Conservation (phyloP, 1,140 invertebrate genomes). For the Euwallacea similis region DNA sequence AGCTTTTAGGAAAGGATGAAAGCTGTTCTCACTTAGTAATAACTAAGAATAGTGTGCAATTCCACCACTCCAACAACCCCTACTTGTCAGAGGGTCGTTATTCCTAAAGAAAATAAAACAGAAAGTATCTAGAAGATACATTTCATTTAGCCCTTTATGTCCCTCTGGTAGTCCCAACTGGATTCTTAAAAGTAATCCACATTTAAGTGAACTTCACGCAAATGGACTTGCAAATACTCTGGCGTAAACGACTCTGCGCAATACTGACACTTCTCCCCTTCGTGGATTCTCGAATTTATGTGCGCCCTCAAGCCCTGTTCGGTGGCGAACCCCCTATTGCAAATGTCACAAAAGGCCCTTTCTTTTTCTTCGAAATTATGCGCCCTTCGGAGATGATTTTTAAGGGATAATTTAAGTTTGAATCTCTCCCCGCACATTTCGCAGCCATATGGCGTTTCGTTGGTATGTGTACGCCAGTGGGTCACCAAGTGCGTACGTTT, state of each 20-base stretch:
- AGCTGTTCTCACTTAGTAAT: too few species aligned
- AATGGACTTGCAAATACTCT: slow-evolving; percentile 28
- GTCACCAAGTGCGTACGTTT: slow-evolving; percentile 60
- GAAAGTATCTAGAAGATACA: neutral
- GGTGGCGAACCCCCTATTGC: slow-evolving; percentile 25
- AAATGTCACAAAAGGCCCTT: slow-evolving; percentile 28
- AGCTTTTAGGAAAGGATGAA: too few species aligned
- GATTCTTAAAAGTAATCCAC: slow-evolving; percentile 17
- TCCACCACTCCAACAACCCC: too few species aligned
- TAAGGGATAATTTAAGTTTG: slow-evolving; percentile 42
- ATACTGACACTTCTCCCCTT: slow-evolving; percentile 30
- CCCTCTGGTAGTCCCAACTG: neutral
- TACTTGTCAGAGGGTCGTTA: too few species aligned
- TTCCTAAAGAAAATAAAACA: too few species aligned
- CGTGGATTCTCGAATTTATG: slow-evolving; percentile 29
- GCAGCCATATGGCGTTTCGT: slow-evolving; percentile 59
- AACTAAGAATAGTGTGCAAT: too few species aligned
- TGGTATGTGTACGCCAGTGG: slow-evolving; percentile 60
- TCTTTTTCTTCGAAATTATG: slow-evolving; percentile 30
- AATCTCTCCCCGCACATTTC: slow-evolving; percentile 58
- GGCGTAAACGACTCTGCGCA: slow-evolving; percentile 23
- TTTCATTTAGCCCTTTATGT: neutral
- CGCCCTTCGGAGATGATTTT: slow-evolving; percentile 23
- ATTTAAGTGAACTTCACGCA: slow-evolving; percentile 26
- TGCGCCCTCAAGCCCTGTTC: slow-evolving; percentile 28